Conservation (phyloP, 37 sponge, comb jelly and placozoan genomes). For the Axinella damicornis region DNA sequence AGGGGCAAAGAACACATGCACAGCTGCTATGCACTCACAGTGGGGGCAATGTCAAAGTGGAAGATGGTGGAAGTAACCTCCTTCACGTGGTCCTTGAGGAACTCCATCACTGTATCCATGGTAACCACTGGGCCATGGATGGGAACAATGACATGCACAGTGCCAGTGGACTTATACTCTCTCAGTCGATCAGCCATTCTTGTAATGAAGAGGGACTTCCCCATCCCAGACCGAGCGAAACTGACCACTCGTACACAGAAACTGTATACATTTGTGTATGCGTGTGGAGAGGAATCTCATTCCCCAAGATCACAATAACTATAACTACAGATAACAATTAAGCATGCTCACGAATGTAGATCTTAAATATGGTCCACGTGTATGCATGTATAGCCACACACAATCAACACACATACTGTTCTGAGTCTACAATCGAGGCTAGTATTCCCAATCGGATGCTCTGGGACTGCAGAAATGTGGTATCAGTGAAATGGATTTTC, state of each 20-base stretch:
- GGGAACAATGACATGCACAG: constrained; percentile 21
- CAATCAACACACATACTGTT: too few species aligned
- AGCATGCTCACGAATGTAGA: too few species aligned
- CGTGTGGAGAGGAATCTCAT: too few species aligned
- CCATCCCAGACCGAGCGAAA: constrained; percentile 76
- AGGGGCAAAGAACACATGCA: too few species aligned
- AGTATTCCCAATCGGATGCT: too few species aligned
- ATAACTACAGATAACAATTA: too few species aligned
- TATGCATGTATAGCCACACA: too few species aligned
- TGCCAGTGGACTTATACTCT: neutral
- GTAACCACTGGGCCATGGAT: constrained; percentile 69
- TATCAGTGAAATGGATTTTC: constrained; percentile 13
- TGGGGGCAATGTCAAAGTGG: constrained; percentile 68
- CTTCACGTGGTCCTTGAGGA: constrained; percentile 14
- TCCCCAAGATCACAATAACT: too few species aligned
- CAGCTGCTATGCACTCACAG: too few species aligned
- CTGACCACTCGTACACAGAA: constrained; percentile 67
- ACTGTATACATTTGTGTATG: constrained; percentile 1
- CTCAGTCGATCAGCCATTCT: constrained; percentile 43
- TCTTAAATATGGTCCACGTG: too few species aligned
- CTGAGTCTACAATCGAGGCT: too few species aligned
- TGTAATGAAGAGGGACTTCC: constrained; percentile 69
- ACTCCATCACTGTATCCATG: constrained; percentile 44
- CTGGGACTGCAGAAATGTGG: too few species aligned
- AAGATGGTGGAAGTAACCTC: constrained; percentile 1